phyloP scores from a whole-genome alignment of 1,140 invertebrate genomes.

The Drosophila athabasca region DNA sequence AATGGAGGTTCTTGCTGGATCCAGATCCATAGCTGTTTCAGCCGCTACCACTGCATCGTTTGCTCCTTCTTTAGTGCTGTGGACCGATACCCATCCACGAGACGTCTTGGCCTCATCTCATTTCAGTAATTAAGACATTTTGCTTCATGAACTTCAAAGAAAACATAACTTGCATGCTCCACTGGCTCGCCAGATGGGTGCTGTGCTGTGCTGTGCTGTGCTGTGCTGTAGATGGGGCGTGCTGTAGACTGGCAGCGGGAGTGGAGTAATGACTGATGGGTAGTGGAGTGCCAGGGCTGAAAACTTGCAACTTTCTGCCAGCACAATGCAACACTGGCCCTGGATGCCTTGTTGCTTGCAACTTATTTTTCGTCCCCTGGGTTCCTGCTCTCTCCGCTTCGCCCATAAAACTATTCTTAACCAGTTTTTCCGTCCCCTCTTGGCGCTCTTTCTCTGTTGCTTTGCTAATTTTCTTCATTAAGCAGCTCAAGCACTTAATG shows the following conservation, averaged over 20 bases:
- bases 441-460: constrained; percentile 19
- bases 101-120: constrained; percentile 36
- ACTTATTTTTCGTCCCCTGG: constrained; percentile 10
- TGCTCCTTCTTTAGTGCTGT: not conserved
- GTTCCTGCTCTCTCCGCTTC: not conserved
- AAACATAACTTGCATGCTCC: constrained; percentile 55
- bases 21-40: no score
- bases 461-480: constrained; percentile 75
- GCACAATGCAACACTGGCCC: constrained; percentile 32
- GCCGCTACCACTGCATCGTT: no score
- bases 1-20: constrained; percentile 15
- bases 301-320: constrained; percentile 32
- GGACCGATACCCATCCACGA: not conserved
- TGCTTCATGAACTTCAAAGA: constrained; percentile 73
- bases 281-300: not conserved
- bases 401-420: no score
- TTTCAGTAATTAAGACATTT: constrained; percentile 78
- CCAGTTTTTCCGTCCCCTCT: not conserved
- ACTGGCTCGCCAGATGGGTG: constrained; percentile 50
- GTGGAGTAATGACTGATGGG: constrained; percentile 6
- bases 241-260: not conserved
- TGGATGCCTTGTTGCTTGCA: constrained; percentile 21
- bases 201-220: constrained; percentile 42
- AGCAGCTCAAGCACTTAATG: constrained; percentile 71
- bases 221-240: constrained; percentile 19